phyloP scores from a whole-genome alignment of 2,888 invertebrate species.

The Diarsia mendica region DNA sequence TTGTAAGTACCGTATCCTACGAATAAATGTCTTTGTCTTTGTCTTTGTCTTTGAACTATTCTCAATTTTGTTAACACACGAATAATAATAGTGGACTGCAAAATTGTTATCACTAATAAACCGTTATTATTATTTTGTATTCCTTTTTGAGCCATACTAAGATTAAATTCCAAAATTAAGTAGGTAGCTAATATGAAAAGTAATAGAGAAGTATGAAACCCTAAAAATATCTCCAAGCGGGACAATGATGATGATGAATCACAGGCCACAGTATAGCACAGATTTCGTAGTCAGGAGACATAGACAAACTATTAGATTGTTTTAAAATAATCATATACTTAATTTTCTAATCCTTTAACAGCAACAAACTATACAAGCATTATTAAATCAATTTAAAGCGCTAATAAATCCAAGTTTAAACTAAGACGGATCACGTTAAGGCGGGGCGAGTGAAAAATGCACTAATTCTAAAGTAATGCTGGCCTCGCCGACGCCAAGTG shows the following conservation, averaged over 20 bases:
- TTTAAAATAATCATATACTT: neutral
- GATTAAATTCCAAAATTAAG: neutral
- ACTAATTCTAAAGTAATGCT: constrained; percentile 83
- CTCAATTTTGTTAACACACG: too few relatives aligned
- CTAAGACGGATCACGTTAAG: constrained; percentile 82
- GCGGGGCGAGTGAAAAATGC: constrained; percentile 83
- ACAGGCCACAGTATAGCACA: neutral
- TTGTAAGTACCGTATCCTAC: too few relatives aligned
- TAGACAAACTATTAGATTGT: neutral
- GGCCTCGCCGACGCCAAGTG: constrained; percentile 75
- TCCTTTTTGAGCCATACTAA: neutral
- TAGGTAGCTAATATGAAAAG: too few relatives aligned
- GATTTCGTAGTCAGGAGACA: neutral
- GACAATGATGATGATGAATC: too few relatives aligned
- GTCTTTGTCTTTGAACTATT: too few relatives aligned
- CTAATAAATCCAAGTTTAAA: constrained; percentile 81
- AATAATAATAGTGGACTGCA: too few relatives aligned
- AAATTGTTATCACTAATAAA: too few relatives aligned
- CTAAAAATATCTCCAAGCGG: too few relatives aligned
- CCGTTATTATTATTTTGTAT: too few relatives aligned
- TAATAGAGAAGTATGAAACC: too few relatives aligned
- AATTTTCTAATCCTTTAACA: constrained; percentile 5
- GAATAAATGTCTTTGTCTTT: too few relatives aligned
- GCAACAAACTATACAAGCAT: constrained; percentile 29
- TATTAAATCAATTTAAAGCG: constrained; percentile 76